Conservation (phyloP, 2,888 invertebrate species). For the Hydrotaea cyrtoneurina region DNA sequence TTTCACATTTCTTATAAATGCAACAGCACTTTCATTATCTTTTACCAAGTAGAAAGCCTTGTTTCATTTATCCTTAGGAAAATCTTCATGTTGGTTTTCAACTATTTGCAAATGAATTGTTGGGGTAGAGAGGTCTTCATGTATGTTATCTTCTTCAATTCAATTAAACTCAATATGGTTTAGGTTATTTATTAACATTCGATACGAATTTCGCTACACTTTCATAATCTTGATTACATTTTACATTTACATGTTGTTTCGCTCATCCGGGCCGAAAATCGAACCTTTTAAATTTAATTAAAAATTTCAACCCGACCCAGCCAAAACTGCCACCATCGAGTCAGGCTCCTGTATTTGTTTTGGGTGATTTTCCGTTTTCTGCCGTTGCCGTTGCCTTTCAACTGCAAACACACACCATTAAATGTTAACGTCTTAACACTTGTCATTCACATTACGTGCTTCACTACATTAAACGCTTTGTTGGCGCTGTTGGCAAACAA, state of each 20-base stretch:
- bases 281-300: slow-evolving; percentile 22
- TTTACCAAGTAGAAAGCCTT: no score
- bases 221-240: slow-evolving; percentile 7
- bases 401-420: slow-evolving; percentile 47
- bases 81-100: no score
- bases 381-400: neutral
- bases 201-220: no score
- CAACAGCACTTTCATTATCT: no score
- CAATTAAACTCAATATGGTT: no score
- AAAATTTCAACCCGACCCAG: neutral
- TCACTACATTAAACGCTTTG: slow-evolving; percentile 65
- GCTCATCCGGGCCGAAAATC: neutral
- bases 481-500: slow-evolving; percentile 39
- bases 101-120: no score
- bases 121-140: no score
- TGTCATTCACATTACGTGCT: slow-evolving; percentile 70
- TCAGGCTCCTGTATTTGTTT: neutral
- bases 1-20: no score
- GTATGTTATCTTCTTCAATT: no score
- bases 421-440: slow-evolving; percentile 68
- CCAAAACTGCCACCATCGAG: neutral
- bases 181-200: neutral
- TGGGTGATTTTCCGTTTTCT: neutral
- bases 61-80: no score
- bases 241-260: neutral